Evolutionary conservation across 2,888 invertebrate genomes (phyloP), one percentile per base, ranked within the genome.

Genomic region (Pediacus dermestoides): DNA sequence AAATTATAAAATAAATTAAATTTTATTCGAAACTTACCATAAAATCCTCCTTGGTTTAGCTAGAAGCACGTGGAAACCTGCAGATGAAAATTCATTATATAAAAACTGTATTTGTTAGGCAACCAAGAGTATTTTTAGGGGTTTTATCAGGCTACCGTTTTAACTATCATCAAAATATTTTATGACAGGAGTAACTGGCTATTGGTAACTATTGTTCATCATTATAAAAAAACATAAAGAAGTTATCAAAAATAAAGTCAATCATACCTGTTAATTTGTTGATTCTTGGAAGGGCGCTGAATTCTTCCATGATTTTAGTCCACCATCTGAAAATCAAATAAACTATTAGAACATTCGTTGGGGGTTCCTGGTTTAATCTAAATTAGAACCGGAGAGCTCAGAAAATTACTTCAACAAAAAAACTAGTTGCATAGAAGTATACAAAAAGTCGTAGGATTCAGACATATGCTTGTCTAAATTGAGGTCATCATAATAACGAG

Each of bases 101-200:
- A 18, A 18, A 18, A 6, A 6, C 21, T 7, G n/a, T n/a, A 7
- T 7, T 7, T 7, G n/a, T n/a, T 18, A 6, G n/a, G 10, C 27
- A 9, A 26, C n/a, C 10, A 3, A 6, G 13, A 28, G n/a, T 28
- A 12, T 2, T 12, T 28, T 28, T 12, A 28, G n/a, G 10, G 13
- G 2, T 10, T 10, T 3, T 26, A 7, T 28, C 28, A 28, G 28
- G 12, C 2, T 32, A 16, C 9, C 15, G 6, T 8, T 3, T 18
- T 16, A 11, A 12, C 13, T 21, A 16, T 9, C 32, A 32, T n/a
- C 3, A 9, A 14, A 11, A 8, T 22, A 28, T 25, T 26, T 30
- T 34, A 39, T 33, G 39, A 35, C 39, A 39, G 39, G 39, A 35
- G 35, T 39, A 39, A 39, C 39, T 39, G 10, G 9, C 3, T 4